Evolutionary conservation across 2,888 invertebrate species (phyloP).

Genomic region (Caenorhabditis sinica): DNA sequence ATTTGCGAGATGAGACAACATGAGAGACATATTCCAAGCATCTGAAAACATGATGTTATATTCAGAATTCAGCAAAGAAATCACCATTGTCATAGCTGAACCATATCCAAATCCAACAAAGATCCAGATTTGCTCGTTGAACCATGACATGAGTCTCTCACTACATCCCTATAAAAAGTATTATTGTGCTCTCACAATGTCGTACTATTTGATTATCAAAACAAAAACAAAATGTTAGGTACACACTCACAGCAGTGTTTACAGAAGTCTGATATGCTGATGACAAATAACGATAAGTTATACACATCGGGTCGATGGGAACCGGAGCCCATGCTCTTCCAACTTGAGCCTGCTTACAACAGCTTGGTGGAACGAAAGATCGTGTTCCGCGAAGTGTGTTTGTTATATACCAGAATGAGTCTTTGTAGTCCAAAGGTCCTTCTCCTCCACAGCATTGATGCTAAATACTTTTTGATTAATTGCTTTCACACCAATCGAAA

Average conservation of each 20-base stretch:
- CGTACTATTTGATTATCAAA: neutral
- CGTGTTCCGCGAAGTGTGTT: slow-evolving; percentile 80
- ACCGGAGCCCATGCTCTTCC: slow-evolving; percentile 80
- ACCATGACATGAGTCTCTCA: slow-evolving; percentile 76
- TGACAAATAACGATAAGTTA: slow-evolving; percentile 78
- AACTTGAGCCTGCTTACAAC: slow-evolving; percentile 79
- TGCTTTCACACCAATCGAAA: slow-evolving; percentile 21
- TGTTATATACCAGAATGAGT: slow-evolving; percentile 83
- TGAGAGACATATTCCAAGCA: slow-evolving; percentile 71
- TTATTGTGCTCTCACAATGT: neutral
- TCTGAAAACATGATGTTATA: slow-evolving; percentile 51
- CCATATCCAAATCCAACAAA: slow-evolving; percentile 76
- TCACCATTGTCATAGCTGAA: slow-evolving; percentile 75
- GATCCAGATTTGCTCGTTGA: slow-evolving; percentile 77
- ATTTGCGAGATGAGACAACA: slow-evolving; percentile 51
- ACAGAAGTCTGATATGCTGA: slow-evolving; percentile 78
- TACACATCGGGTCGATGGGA: slow-evolving; percentile 82
- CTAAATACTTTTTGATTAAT: slow-evolving; percentile 67
- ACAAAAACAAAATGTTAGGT: slow-evolving; percentile 7
- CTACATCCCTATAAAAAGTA: slow-evolving; percentile 77
- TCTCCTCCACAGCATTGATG: slow-evolving; percentile 81
- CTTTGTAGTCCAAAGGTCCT: slow-evolving; percentile 78
- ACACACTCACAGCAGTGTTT: slow-evolving; percentile 74
- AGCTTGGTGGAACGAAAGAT: slow-evolving; percentile 80
- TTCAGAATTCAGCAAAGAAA: too few species aligned